Evolutionary conservation across 1,140 invertebrate species (phyloP), one percentile per base, ranked within the genome.

Genomic region (Lepidostoma basale): DNA sequence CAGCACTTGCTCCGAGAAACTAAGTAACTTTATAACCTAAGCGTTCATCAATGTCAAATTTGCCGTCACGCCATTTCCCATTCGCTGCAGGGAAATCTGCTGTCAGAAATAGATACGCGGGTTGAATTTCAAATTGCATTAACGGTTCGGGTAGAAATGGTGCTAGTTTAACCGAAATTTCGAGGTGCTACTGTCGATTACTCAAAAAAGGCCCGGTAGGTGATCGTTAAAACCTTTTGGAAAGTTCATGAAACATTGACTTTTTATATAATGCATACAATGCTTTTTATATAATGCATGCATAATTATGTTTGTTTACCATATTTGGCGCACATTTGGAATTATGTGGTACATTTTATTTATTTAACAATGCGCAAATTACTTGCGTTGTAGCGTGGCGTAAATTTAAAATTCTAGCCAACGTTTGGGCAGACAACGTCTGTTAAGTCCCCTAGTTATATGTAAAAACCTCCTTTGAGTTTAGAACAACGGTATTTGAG

Each of bases 1-100:
- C 3, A n/a, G 36, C 10, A 40, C 10, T 3, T 12, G 10, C 3
- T 40, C n/a, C 26, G 18, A 56, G 39, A 40, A n/a, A 42, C 39
- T 36, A 10, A 10, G 36, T 42, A 60, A 56, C 52, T 56, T 56
- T 30, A 30, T 16, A 60, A 26, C 12, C 36, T 18, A 40, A 40
- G 30, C 25, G 52, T 60, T 42, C 56, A 60, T 60, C 56, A 60
- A 60, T 42, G 56, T 60, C 56, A 60, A 40, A 60, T 44, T 20
- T 22, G 14, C 8, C 18, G 22, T 60, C 56, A 60, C 56, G 56
- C 56, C 36, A 60, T 18, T n/a, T n/a, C n/a, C n/a, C n/a, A n/a
- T n/a, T n/a, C n/a, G n/a, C n/a, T n/a, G n/a, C 12, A n/a, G 33
- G 10, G 20, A 56, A 56, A 20, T 36, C 33, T 12, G 5, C 30